Percentiles rank a stretch among this genome's conserved stretches.
phyloP scores from a whole-genome alignment of 1,140 invertebrate genomes.

The Hypsibius dujardini region DNA sequence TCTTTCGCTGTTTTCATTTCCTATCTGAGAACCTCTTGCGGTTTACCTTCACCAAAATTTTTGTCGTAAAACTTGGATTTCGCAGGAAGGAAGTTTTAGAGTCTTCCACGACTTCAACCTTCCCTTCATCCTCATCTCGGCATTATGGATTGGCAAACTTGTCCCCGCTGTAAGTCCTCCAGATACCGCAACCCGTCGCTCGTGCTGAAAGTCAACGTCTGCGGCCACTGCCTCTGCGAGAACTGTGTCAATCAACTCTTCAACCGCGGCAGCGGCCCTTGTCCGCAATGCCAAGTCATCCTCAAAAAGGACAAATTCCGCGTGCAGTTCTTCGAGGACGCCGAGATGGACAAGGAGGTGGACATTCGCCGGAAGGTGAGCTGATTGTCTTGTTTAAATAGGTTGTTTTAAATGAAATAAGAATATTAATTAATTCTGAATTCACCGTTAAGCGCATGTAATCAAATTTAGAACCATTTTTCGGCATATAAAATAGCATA shows the following conservation, averaged over 20 bases:
- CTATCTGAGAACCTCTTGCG: too few species aligned
- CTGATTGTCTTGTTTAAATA: too few species aligned
- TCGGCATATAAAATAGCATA: too few species aligned
- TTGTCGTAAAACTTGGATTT: too few species aligned
- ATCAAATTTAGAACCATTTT: too few species aligned
- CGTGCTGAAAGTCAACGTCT: slow-evolving; percentile 93
- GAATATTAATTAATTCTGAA: too few species aligned
- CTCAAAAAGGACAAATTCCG: slow-evolving; percentile 74
- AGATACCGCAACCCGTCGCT: slow-evolving; percentile 92
- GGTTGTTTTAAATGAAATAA: too few species aligned
- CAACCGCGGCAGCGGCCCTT: slow-evolving; percentile 78
- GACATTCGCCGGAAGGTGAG: slow-evolving; percentile 69
- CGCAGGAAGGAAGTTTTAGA: neutral
- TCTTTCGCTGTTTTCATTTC: too few species aligned
- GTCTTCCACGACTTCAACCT: slow-evolving; percentile 17
- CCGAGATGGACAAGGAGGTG: slow-evolving; percentile 87
- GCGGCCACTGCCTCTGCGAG: slow-evolving; percentile 91
- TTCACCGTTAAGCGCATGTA: too few species aligned
- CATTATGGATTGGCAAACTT: slow-evolving; percentile 51
- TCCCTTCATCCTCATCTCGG: neutral
- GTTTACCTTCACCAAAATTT: too few species aligned
- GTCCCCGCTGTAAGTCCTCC: slow-evolving; percentile 91
- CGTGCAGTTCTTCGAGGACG: slow-evolving; percentile 85
- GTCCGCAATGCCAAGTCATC: slow-evolving; percentile 72
- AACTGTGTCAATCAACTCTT: slow-evolving; percentile 87